Base-by-base conservation (phyloP, 2,797 vertebrate genomes). In the Pseudocheirus occidentalis region DNA sequence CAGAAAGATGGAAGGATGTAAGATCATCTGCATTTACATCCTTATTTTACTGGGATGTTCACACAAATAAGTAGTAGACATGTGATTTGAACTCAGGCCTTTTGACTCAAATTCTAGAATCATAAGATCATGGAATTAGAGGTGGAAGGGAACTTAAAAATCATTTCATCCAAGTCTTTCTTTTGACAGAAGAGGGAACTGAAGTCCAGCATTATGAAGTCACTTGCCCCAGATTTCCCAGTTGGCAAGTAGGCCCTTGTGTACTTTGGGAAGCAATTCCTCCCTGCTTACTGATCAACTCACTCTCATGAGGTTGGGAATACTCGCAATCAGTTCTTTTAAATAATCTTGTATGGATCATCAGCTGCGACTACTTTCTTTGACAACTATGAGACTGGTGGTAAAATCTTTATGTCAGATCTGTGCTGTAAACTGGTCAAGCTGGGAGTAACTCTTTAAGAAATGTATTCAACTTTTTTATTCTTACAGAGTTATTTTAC, bases 401-500 rank as follows among this genome's bases (percentile, higher is more conserved):
- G 18, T 24, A 27, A 21, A 50, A 7, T 87, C 73, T 50, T 87
- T 1, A 27, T 50, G 40, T 0, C 92, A 59, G 59, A 93, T 92
- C 29, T 94, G 27, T 91, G 10, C 54, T 66, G 93, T 94, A 93
- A 93, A 56, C 87, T 53, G 29, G 31, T 62, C 50, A n/a, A 94
- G 93, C 13, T 29, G 14, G 55, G 54, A 92, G 55, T 46, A 87
- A 93, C 53, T 91, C 40, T 95, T 90, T 7, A 90, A 93, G 92
- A 93, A 91, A 34, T 90, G 93, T 50, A 55, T 54, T 92, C 24
- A 95, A 56, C 52, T 94, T 62, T 95, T 89, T 66, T 56, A 6
- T 55, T 94, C 57, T 92, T 92, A 81, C 31, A 93, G 92, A 95
- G 14, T 58, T 58, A 96, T 90, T 93, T 94, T 40, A 95, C 50